Conservation (phyloP, 2,888 invertebrate genomes). For the Dryadula phaetusa region DNA sequence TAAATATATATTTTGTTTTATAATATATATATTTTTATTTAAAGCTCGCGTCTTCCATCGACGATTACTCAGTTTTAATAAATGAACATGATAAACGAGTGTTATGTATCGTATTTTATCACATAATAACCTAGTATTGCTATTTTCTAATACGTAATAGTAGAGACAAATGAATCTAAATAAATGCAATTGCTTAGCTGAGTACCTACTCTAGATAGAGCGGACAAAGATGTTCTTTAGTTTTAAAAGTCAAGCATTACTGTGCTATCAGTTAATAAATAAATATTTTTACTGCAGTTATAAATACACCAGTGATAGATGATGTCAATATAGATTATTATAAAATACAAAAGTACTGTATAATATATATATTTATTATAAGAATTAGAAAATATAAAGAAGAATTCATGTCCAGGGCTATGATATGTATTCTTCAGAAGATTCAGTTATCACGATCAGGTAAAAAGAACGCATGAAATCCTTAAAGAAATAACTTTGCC, state of each 20-base stretch:
- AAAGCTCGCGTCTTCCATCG: conserved; percentile 40
- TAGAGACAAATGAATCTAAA: conserved; percentile 31
- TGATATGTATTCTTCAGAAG: too few relatives aligned
- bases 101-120: conserved; percentile 41
- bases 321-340: not conserved
- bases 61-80: conserved; percentile 46
- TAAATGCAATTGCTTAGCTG: conserved; percentile 19
- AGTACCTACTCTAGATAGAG: conserved; percentile 20
- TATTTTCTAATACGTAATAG: conserved; percentile 37
- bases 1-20: not conserved
- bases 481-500: too few relatives aligned
- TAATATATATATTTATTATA: too few relatives aligned
- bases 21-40: conserved; percentile 6
- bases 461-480: too few relatives aligned
- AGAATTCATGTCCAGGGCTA: too few relatives aligned
- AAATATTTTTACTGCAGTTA: conserved; percentile 1
- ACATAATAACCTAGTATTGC: conserved; percentile 37
- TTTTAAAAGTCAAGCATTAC: not conserved
- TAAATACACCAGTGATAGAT: not conserved
- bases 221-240: conserved; percentile 11
- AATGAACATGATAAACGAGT: conserved; percentile 51
- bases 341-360: too few relatives aligned
- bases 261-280: not conserved
- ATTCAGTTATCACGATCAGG: too few relatives aligned
- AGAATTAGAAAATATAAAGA: too few relatives aligned